These are phyloP conservation scores for Chymomyza costata DNA, from an alignment of 1,140 invertebrate species.

Conservation along the genomic window DNA sequence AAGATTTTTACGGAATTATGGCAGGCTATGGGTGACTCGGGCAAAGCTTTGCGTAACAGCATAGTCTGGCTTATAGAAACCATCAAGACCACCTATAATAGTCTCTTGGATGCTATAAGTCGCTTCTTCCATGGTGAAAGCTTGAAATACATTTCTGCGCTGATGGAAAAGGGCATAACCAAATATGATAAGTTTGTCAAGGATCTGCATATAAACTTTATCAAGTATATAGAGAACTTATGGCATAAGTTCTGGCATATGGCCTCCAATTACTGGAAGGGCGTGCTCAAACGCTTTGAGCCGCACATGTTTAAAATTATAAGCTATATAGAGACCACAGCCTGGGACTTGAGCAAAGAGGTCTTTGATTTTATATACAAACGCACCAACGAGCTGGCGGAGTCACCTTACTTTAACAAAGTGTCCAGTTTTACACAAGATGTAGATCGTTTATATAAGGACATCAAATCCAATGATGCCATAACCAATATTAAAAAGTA, in stretches of 20 bases:
- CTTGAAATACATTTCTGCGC: conserved; percentile 80
- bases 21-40: conserved; percentile 89
- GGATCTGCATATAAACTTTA: conserved; percentile 84
- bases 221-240: conserved; percentile 84
- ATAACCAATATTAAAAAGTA: conserved; percentile 87
- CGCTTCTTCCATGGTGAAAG: conserved; percentile 84
- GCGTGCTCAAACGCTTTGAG: conserved; percentile 82
- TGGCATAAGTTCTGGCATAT: conserved; percentile 81
- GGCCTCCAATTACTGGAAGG: conserved; percentile 82
- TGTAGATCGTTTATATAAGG: conserved; percentile 84
- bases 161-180: conserved; percentile 82
- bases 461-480: conserved; percentile 83
- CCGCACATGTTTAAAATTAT: conserved; percentile 85
- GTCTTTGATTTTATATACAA: conserved; percentile 87
- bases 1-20: conserved; percentile 87
- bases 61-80: conserved; percentile 85
- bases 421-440: conserved; percentile 87
- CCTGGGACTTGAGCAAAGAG: conserved; percentile 84
- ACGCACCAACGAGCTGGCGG: conserved; percentile 84
- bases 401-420: conserved; percentile 86
- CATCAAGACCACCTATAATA: conserved; percentile 83
- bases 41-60: conserved; percentile 84
- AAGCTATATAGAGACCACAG: conserved; percentile 84
- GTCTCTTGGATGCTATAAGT: conserved; percentile 81
- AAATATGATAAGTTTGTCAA: conserved; percentile 87